Base-by-base conservation (phyloP, 2,888 invertebrate species). In the Netelia fuscicornis region DNA sequence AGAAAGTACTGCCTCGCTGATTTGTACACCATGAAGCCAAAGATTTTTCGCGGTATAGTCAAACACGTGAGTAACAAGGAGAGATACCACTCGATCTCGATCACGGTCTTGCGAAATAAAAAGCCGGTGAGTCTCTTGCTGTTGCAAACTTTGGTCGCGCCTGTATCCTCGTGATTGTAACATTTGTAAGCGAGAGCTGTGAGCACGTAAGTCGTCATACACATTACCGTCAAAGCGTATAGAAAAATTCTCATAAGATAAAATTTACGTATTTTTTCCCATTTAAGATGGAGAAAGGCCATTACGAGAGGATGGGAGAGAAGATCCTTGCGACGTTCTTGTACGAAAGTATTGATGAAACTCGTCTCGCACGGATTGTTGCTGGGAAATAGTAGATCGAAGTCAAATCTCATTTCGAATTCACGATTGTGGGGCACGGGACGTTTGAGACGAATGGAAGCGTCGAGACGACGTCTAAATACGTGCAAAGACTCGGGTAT, bases 201-300 rank as follows among this genome's bases (percentile, higher is more conserved):
- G 6, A 93, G 87, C 0, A 93, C 92, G 74, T 93, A 93, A 0
- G 91, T 92, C 1, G 94, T 94, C 89, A 94, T 92, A 65, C 90
- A 92, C 10, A 93, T 89, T 1, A 94, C 93, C 1, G 93, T 93
- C 80, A 94, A 88, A 0, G 92, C 91, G 81, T 93, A 94, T 0
- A 93, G 86, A 0, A 93, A 86, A 44, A 94, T 92, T 58, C 92
- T 90, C 62, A 91, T 87, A 0, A 94, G 81, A 86, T 94, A 94
- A 83, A 94, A 94, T 70, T 94, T 94, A 0, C 94, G 89, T n/a
- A 95, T 94, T 72, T 94, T 94, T 81, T 94, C 92, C 94, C 94
- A 95, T 82, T 95, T 95, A 1, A 95, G 89, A 72, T 94, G 93
- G 1, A 94, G 90, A 62, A 94, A 94, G 0, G 94, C 94, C 91